Conservation (phyloP, 2,888 invertebrate genomes). For the Campoletis raptor region DNA sequence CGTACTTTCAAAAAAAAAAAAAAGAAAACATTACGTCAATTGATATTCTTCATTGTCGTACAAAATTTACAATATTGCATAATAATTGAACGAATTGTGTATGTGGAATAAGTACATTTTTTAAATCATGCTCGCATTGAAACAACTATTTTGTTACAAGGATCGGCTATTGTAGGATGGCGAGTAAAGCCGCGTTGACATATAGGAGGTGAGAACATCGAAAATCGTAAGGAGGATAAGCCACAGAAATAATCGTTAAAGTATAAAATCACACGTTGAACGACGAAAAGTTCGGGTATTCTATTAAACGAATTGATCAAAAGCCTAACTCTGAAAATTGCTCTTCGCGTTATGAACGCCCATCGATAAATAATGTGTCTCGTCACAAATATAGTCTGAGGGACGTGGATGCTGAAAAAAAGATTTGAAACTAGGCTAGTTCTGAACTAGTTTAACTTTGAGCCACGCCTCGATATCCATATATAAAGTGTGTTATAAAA, state of each 20-base stretch:
- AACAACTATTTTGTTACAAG: not conserved
- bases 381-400: not conserved
- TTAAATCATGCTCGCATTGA: too few relatives aligned
- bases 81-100: too few relatives aligned
- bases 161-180: not conserved
- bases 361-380: conserved; percentile 45
- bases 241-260: not conserved
- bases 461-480: conserved; percentile 34
- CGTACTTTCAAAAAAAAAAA: too few relatives aligned
- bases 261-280: not conserved
- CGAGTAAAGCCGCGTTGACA: not conserved
- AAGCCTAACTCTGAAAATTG: not conserved
- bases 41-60: too few relatives aligned
- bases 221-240: not conserved
- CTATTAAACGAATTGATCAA: conserved; percentile 4
- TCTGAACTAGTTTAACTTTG: not conserved
- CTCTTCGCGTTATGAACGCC: conserved; percentile 8
- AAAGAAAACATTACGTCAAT: too few relatives aligned
- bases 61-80: too few relatives aligned
- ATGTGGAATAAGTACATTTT: too few relatives aligned
- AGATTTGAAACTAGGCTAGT: conserved; percentile 10
- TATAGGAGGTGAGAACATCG: too few relatives aligned
- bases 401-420: not conserved
- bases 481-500: not conserved
- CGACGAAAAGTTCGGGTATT: not conserved